These are phyloP conservation scores for Octodonta nipae DNA, from an alignment of 2,888 invertebrate genomes.

Conservation along the genomic window DNA sequence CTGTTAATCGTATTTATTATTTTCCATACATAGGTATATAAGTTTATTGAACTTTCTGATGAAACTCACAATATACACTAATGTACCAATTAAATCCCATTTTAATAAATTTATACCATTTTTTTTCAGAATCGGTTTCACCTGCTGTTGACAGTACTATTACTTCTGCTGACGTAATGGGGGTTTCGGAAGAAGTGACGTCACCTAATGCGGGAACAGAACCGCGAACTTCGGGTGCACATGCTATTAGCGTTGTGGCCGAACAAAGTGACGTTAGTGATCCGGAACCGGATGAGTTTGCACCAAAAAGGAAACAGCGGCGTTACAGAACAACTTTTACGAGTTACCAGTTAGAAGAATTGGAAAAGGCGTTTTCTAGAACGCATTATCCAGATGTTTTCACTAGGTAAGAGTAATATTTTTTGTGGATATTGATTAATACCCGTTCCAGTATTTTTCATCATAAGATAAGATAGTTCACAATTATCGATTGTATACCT, in stretches of 20 bases:
- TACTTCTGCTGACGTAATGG: slow-evolving; percentile 31
- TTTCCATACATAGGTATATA: no score
- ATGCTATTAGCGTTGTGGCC: slow-evolving; percentile 9
- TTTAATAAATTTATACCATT: no score
- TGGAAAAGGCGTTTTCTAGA: slow-evolving; percentile 92
- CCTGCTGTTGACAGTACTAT: slow-evolving; percentile 8
- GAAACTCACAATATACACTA: no score
- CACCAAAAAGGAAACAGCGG: slow-evolving; percentile 80
- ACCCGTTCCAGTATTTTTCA: no score
- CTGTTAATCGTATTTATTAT: no score
- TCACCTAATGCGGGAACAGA: slow-evolving; percentile 22
- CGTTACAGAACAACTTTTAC: slow-evolving; percentile 90
- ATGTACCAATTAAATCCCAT: no score
- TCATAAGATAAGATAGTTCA: no score
- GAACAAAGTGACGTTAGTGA: slow-evolving; percentile 43
- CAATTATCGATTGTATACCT: no score
- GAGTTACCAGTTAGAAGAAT: slow-evolving; percentile 85
- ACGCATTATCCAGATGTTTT: slow-evolving; percentile 98
- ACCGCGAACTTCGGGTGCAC: slow-evolving; percentile 19
- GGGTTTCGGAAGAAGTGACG: slow-evolving; percentile 32
- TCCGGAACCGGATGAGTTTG: slow-evolving; percentile 56
- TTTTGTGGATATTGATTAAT: no score
- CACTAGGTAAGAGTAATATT: slow-evolving; percentile 84
- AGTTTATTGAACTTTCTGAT: no score
- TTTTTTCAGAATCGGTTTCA: slow-evolving; percentile 28